A percentile compares a stretch with the other conserved stretches of the same genome.
Conservation (phyloP, 2,797 vertebrate genomes). For the Enteromius unitaeniatus region DNA sequence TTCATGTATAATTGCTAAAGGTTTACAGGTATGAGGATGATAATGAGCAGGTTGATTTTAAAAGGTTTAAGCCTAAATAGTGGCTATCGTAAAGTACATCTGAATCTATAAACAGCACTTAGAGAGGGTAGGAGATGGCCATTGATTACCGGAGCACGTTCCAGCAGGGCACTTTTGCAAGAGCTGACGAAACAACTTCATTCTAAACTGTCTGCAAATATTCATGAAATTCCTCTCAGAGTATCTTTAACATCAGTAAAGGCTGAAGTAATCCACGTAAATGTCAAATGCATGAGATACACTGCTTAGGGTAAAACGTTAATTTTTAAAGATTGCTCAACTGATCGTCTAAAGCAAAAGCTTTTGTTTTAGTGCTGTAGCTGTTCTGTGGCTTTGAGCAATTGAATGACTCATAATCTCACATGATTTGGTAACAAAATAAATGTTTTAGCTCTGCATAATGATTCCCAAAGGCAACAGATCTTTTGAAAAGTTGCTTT, state of each 20-base stretch:
- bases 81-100: slow-evolving; percentile 42
- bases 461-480: neutral
- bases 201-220: slow-evolving; percentile 1
- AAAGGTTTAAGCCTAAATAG: slow-evolving; percentile 29
- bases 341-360: neutral
- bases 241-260: neutral
- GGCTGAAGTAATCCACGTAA: neutral
- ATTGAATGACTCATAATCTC: neutral
- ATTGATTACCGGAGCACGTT: slow-evolving; percentile 39
- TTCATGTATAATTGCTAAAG: slow-evolving; percentile 51
- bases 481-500: slow-evolving; percentile 14
- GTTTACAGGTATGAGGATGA: slow-evolving; percentile 23
- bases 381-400: neutral
- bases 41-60: slow-evolving; percentile 40
- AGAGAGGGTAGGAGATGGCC: slow-evolving; percentile 33
- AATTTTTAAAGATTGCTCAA: neutral
- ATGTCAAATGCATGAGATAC: neutral
- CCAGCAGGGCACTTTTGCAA: slow-evolving; percentile 28
- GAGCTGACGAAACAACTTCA: neutral
- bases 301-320: neutral
- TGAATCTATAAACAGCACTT: slow-evolving; percentile 55
- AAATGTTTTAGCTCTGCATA: slow-evolving; percentile 28
- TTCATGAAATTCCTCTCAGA: slow-evolving; percentile 1
- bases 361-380: neutral
- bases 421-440: neutral